Evolutionary conservation across 2,113 vertebrate species (phyloP).

Genomic region (Limanda limanda): DNA sequence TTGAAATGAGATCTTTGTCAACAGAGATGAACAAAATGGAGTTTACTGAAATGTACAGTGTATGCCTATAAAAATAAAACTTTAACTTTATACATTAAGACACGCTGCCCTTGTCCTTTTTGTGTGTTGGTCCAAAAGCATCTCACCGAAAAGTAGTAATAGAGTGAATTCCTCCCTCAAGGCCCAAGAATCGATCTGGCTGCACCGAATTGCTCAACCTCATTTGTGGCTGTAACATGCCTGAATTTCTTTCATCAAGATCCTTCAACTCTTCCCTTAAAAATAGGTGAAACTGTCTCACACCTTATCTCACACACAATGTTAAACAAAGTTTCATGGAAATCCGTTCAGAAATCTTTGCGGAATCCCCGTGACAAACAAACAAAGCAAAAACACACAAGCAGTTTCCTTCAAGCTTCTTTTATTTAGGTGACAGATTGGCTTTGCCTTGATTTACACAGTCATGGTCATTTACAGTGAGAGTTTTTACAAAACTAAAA

Average conservation of each 20-base stretch:
- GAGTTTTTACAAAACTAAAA: constrained; percentile 66
- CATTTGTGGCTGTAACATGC: no score
- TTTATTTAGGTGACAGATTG: constrained; percentile 83
- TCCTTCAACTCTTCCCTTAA: no score
- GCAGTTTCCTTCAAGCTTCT: constrained; percentile 74
- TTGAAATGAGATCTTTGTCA: constrained; percentile 69
- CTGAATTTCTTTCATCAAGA: no score
- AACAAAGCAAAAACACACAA: background rate
- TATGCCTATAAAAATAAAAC: constrained; percentile 83
- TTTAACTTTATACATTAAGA: constrained; percentile 82
- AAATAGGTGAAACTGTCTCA: no score
- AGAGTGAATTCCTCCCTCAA: no score
- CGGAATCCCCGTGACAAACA: no score
- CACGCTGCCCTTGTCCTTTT: constrained; percentile 8
- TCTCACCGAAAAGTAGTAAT: no score
- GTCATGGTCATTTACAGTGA: constrained; percentile 83
- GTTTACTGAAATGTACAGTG: constrained; percentile 79
- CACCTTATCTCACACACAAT: no score
- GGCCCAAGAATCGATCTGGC: no score
- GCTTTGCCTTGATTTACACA: constrained; percentile 76
- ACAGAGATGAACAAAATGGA: constrained; percentile 69
- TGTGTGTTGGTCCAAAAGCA: background rate
- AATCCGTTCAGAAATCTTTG: no score
- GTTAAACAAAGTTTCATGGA: no score
- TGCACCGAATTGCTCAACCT: no score